Evolutionary conservation across 1,140 invertebrate species (phyloP).

Genomic region (Rhizoglyphus robini): DNA sequence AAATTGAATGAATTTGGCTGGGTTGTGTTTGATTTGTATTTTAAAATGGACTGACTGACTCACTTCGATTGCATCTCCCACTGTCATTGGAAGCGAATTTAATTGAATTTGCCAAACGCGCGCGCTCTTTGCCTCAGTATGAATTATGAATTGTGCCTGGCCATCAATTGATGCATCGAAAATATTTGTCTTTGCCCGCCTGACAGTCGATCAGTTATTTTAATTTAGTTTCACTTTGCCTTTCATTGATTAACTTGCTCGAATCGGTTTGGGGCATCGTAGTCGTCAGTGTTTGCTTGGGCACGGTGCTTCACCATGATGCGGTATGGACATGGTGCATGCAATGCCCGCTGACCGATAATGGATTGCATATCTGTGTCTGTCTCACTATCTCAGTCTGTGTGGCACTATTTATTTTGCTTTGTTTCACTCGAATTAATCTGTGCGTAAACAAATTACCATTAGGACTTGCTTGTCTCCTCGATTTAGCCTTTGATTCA

Average conservation of each 20-base stretch:
- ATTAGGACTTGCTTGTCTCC: not conserved
- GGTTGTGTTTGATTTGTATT: not conserved
- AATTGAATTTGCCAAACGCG: not conserved
- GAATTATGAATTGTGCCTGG: not conserved
- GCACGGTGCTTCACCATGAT: not conserved
- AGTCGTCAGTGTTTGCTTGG: no score
- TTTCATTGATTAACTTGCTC: not conserved
- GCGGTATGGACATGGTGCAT: not conserved
- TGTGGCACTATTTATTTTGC: conserved; percentile 11
- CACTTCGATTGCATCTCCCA: not conserved
- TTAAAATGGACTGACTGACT: not conserved
- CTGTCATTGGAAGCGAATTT: not conserved
- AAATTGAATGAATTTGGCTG: no score
- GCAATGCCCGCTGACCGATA: not conserved
- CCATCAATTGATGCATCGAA: not conserved
- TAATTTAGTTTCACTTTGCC: not conserved
- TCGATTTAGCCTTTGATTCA: conserved; percentile 34
- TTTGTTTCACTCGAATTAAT: conserved; percentile 15
- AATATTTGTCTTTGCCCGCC: not conserved
- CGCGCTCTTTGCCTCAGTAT: no score
- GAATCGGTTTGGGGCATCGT: no score
- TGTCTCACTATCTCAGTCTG: no score
- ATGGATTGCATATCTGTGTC: conserved; percentile 12
- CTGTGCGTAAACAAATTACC: conserved; percentile 10
- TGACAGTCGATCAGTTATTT: not conserved